A percentile compares a stretch with the other conserved stretches of the same genome.
phyloP scores from a whole-genome alignment of 2,888 invertebrate species.

The Dugesia japonica region DNA sequence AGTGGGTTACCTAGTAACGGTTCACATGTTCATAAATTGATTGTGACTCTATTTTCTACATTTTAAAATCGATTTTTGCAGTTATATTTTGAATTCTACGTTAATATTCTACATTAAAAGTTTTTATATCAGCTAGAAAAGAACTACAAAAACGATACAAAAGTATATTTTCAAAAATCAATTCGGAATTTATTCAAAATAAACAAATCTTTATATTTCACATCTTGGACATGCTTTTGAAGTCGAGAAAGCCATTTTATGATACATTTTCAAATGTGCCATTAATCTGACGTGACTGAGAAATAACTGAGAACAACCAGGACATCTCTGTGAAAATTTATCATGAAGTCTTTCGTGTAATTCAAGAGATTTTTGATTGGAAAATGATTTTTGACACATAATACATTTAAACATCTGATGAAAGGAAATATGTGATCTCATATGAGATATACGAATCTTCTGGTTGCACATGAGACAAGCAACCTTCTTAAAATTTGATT shows the following conservation, averaged over 20 bases:
- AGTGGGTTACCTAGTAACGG: no score
- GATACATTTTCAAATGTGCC: not conserved
- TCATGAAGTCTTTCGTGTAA: not conserved
- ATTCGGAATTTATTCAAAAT: no score
- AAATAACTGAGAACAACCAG: not conserved
- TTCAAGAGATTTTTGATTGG: not conserved
- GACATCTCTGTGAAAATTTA: not conserved
- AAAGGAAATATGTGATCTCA: not conserved
- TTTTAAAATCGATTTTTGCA: no score
- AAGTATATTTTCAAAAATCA: no score
- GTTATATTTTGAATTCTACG: no score
- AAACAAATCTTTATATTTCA: no score
- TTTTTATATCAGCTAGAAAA: no score
- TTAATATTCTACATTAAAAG: no score
- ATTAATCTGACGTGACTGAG: not conserved
- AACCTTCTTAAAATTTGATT: not conserved
- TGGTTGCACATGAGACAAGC: not conserved
- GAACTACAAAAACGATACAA: no score
- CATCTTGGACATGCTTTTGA: not conserved
- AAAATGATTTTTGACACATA: not conserved
- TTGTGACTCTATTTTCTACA: no score
- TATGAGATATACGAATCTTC: not conserved
- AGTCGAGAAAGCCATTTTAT: not conserved
- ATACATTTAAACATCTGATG: not conserved
- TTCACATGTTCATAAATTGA: no score